Percentiles rank a stretch among this genome's conserved stretches.
Evolutionary conservation across 2,113 vertebrate species (phyloP).

Genomic region (Tichodroma muraria): DNA sequence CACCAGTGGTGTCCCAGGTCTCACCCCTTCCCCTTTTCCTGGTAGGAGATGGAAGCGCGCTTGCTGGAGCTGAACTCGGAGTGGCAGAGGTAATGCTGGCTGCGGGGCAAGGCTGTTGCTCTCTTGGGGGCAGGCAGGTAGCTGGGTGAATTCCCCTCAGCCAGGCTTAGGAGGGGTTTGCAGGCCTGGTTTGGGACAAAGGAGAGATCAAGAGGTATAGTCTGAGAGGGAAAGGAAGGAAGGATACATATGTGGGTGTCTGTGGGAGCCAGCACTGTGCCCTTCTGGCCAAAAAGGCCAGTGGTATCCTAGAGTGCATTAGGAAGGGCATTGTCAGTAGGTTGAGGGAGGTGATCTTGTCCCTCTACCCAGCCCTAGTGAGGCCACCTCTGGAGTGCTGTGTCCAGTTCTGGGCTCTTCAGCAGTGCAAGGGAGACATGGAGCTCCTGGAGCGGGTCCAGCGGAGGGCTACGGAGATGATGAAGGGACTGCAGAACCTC

Average conservation of each 20-base stretch:
- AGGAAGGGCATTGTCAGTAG: background rate
- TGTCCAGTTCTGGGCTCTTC: background rate
- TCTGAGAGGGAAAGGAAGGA: background rate
- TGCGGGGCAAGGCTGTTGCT: background rate
- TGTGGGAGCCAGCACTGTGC: background rate
- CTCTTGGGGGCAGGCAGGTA: background rate
- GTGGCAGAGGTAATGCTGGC: constrained; percentile 66
- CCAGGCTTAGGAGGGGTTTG: background rate
- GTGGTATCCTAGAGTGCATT: background rate
- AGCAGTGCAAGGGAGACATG: background rate
- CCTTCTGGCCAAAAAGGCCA: background rate
- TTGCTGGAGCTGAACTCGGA: constrained; percentile 63
- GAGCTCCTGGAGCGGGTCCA: background rate
- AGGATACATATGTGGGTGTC: background rate
- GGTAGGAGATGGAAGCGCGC: constrained; percentile 63
- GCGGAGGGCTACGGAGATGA: background rate
- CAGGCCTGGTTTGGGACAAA: background rate
- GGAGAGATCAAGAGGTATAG: background rate
- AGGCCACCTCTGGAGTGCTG: background rate
- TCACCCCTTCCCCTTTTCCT: background rate
- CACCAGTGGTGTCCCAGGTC: accelerated
- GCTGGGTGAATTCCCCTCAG: background rate
- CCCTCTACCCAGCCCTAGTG: background rate
- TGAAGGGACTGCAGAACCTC: background rate
- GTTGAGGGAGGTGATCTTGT: background rate